phyloP scores from a whole-genome alignment of 2,113 vertebrate genomes.

The Oreochromis tanganicae region DNA sequence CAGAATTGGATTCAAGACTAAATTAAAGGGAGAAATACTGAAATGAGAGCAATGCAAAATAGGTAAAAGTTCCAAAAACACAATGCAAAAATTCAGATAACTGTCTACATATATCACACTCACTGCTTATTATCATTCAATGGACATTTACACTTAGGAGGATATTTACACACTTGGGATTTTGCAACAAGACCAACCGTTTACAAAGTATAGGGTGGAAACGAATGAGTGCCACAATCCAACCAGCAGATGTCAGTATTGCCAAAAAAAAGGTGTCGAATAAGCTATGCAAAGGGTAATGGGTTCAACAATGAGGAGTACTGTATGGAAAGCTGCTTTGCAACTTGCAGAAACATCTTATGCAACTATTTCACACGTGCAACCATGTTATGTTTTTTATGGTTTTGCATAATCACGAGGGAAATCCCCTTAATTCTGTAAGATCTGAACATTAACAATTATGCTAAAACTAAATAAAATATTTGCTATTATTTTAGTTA shows the following conservation, averaged over 20 bases:
- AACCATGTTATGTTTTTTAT: neutral
- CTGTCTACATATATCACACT: neutral
- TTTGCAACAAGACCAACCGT: neutral
- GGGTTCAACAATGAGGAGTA: neutral
- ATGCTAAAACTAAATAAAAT: neutral
- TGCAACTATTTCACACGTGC: neutral
- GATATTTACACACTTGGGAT: neutral
- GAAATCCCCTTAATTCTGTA: neutral
- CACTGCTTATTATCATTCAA: neutral
- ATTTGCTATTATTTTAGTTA: neutral
- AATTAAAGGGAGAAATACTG: neutral
- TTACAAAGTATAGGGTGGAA: neutral
- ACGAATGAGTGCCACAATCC: neutral
- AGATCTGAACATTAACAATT: neutral
- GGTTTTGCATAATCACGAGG: neutral
- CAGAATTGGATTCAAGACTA: neutral
- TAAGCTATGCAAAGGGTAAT: neutral
- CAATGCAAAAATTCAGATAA: neutral
- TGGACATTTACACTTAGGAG: neutral
- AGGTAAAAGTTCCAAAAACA: neutral
- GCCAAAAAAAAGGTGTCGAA: neutral
- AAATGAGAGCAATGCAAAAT: neutral
- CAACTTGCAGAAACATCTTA: neutral
- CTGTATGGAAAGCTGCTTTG: neutral
- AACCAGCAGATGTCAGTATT: slow-evolving; percentile 46